These are phyloP conservation scores for Craniophora ligustri DNA, from an alignment of 2,888 invertebrate genomes.

Conservation along the genomic window DNA sequence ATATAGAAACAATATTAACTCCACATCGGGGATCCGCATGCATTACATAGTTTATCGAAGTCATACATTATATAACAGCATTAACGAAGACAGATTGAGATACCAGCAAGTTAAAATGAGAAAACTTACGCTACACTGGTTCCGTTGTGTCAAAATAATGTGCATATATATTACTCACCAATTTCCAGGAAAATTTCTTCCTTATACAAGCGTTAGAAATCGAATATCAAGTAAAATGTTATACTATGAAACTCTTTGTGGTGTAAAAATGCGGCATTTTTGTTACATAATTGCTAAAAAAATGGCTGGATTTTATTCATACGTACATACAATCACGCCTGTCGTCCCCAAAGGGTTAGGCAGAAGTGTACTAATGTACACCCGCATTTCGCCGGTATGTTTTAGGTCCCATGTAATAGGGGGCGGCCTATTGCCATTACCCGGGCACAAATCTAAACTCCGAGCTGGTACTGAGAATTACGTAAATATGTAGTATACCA, in stretches of 20 bases:
- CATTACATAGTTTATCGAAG: constrained; percentile 4
- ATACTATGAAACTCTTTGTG: background rate
- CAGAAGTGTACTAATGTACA: too few species aligned
- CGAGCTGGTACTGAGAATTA: too few species aligned
- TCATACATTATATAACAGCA: constrained; percentile 14
- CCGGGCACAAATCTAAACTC: too few species aligned
- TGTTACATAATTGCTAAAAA: too few species aligned
- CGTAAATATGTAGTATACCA: too few species aligned
- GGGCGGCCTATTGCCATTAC: too few species aligned
- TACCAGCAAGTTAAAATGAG: constrained; percentile 10
- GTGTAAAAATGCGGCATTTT: too few species aligned
- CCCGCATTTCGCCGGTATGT: too few species aligned
- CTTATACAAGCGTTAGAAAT: background rate
- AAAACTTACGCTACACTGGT: constrained; percentile 6
- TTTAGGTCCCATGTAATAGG: too few species aligned
- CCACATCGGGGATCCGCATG: background rate
- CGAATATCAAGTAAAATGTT: background rate
- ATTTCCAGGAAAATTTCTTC: background rate
- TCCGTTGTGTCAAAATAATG: background rate
- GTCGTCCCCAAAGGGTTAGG: too few species aligned
- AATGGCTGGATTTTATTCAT: too few species aligned
- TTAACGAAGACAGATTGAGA: constrained; percentile 1
- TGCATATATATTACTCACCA: background rate
- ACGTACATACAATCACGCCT: too few species aligned
- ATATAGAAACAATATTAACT: background rate